phyloP scores from a whole-genome alignment of 1,140 invertebrate species.

The Temnothorax nylanderi region DNA sequence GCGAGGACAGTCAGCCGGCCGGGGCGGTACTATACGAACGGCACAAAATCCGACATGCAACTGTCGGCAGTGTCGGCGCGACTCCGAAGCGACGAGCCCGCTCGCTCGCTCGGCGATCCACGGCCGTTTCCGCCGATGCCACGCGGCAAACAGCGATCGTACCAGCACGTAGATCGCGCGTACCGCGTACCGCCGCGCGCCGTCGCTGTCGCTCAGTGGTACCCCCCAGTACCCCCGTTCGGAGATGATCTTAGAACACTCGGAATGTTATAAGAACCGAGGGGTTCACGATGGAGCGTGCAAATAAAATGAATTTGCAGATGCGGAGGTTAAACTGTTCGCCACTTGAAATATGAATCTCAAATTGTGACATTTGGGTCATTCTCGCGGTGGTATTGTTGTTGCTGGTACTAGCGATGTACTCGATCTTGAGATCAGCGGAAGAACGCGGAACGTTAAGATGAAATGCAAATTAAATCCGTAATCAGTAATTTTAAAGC shows the following conservation, averaged over 20 bases:
- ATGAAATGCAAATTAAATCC: neutral
- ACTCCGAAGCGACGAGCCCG: neutral
- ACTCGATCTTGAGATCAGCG: neutral
- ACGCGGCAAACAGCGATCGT: slow-evolving; percentile 71
- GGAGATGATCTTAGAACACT: neutral
- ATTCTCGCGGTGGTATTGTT: neutral
- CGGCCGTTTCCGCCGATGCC: slow-evolving; percentile 63
- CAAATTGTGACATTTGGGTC: neutral
- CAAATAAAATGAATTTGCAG: neutral
- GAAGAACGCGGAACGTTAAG: neutral
- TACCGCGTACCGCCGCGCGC: neutral
- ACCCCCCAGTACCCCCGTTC: neutral
- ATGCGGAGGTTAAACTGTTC: neutral
- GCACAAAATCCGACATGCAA: slow-evolving; percentile 62
- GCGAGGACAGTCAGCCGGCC: slow-evolving; percentile 23
- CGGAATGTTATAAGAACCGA: neutral
- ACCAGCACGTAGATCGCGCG: slow-evolving; percentile 36
- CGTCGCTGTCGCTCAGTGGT: neutral
- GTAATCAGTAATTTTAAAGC: neutral
- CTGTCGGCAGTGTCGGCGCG: slow-evolving; percentile 45
- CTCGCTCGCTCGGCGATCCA: slow-evolving; percentile 61
- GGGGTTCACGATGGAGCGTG: neutral
- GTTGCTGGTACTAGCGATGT: neutral
- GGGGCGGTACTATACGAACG: slow-evolving; percentile 17
- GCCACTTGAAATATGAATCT: neutral